These are phyloP conservation scores for Portunus trituberculatus DNA, from an alignment of 1,140 invertebrate genomes.

Conservation along the genomic window DNA sequence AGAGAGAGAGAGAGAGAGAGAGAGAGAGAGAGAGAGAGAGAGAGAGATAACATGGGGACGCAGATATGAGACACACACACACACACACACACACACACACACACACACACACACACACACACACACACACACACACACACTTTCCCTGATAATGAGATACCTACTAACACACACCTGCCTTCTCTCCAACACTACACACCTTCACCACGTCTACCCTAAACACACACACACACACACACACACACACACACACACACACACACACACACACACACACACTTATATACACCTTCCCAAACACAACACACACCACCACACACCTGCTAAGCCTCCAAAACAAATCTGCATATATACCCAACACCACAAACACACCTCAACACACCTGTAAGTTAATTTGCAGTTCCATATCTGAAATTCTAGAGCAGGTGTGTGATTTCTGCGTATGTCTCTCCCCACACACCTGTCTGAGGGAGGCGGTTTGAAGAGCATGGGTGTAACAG, in stretches of 20 bases:
- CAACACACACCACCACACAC: neutral
- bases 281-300: too few relatives aligned
- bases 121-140: neutral
- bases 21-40: slow-evolving; percentile 18
- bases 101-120: too few relatives aligned
- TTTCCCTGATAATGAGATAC: neutral
- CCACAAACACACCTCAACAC: neutral
- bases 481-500: neutral
- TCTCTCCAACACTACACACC: neutral
- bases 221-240: neutral
- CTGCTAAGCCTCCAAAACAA: neutral
- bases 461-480: neutral
- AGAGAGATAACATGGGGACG: neutral
- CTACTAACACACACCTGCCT: neutral
- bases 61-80: neutral
- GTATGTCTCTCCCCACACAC: neutral
- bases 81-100: neutral
- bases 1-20: neutral
- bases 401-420: too few relatives aligned
- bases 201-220: neutral
- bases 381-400: neutral
- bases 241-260: neutral
- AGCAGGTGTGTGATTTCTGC: too few relatives aligned
- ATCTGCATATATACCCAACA: neutral
- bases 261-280: too few relatives aligned